Base-by-base conservation (phyloP, 2,888 invertebrate species). In the Lysandra bellargus region DNA sequence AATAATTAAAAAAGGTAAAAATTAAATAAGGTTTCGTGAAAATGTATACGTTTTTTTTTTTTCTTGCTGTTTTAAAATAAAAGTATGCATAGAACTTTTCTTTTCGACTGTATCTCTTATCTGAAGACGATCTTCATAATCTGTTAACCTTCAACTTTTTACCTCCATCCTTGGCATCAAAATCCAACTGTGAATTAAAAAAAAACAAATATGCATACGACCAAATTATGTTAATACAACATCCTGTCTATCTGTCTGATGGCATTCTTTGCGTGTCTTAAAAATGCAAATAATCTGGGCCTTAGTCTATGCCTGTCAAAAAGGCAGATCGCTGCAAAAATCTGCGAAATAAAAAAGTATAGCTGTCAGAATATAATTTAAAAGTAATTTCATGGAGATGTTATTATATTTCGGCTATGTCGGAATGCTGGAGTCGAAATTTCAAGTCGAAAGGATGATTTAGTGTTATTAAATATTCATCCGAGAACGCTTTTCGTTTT, bases 181-280 rank as follows among this genome's bases (percentile, higher is more conserved):
- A 80, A 84, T 84, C 84, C 83, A 81, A 80, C 84, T 82, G 86
- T 87, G 88, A 88, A 86, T 90, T 88, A 86, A 85, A 85, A 85
- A 85, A 86, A 87, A 85, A 84, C 87, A 89, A 89, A 90, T 91
- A 88, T 89, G 84, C 87, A 89, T 86, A 86, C 88, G 89, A 85
- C 88, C 88, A 86, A 92, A 91, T 91, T 91, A 93, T 93, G 92
- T 86, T 88, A 91, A 91, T 92, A 85, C 83, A 86, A 87, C 90
- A 92, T 92, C 90, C 92, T 92, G 90, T 88, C 88, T 84, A 86
- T 83, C 84, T 82, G 85, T 83, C 84, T 82, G 85, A 81, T 78
- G 23, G 85, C 88, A 90, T 92, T 90, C 90, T 86, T 85, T 80
- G 88, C 90, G 87, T 88, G 88, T 86, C 87, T 86, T 80, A 82